These are phyloP conservation scores for Rhinopomastus cyanomelas DNA, from an alignment of 2,113 vertebrate species.

Conservation along the genomic window DNA sequence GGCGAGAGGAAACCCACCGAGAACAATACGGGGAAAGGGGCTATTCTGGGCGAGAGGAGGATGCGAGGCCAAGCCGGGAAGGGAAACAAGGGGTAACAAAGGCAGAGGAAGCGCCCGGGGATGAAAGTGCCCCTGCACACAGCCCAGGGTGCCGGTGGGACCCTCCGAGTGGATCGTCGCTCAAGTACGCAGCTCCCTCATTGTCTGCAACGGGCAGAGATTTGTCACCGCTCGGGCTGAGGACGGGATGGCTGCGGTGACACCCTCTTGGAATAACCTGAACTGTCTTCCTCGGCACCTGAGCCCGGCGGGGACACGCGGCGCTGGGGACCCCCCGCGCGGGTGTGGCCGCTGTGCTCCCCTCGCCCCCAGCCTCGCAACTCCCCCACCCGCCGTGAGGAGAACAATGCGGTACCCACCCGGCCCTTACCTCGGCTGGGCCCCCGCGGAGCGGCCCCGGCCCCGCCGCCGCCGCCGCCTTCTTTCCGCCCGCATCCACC, in stretches of 20 bases:
- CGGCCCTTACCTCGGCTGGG: constrained; percentile 19
- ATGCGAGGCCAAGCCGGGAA: constrained; percentile 13
- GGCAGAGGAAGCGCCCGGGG: constrained; percentile 4
- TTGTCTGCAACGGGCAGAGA: background rate
- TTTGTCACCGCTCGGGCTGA: background rate
- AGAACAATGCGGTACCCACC: background rate
- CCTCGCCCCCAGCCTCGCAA: background rate
- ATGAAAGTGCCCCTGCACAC: background rate
- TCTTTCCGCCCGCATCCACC: background rate
- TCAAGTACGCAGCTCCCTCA: background rate
- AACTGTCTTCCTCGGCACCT: background rate
- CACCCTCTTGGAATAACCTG: too few species aligned
- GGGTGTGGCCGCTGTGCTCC: background rate
- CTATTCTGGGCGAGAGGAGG: constrained; percentile 44
- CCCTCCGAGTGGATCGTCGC: too few species aligned
- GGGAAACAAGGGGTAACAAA: constrained; percentile 48
- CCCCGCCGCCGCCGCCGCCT: background rate
- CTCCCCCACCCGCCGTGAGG: background rate
- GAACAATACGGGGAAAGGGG: constrained; percentile 64
- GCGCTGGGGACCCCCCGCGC: background rate
- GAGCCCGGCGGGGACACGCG: background rate
- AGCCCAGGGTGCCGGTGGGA: background rate
- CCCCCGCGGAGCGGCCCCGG: background rate
- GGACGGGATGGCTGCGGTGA: background rate
- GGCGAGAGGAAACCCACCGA: constrained; percentile 48